Evolutionary conservation across 2,797 vertebrate genomes (phyloP).

Genomic region (Pangasius sanitwongsei): DNA sequence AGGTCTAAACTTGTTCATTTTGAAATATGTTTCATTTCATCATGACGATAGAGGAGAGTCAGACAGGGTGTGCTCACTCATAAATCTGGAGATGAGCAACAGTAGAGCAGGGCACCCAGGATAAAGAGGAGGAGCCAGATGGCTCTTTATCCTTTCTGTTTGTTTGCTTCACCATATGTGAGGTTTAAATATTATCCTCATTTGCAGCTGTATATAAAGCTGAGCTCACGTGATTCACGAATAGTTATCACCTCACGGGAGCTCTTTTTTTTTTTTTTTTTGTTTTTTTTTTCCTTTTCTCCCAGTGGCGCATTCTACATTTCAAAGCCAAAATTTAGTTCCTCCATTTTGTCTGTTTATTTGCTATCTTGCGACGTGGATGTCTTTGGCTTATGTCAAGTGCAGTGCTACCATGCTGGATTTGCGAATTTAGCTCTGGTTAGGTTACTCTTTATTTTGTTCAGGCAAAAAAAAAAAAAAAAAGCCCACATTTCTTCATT

Average conservation of each 20-base stretch:
- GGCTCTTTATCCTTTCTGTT: neutral
- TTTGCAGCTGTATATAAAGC: neutral
- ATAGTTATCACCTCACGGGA: neutral
- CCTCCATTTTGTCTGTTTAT: neutral
- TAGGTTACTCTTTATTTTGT: neutral
- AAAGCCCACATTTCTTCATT: neutral
- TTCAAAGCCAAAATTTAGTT: too few species aligned
- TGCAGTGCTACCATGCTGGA: neutral
- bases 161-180: conserved; percentile 22
- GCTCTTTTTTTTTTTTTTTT: neutral
- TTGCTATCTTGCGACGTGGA: neutral
- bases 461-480: neutral
- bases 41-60: conserved; percentile 15
- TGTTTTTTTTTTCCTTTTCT: too few species aligned
- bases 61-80: conserved; percentile 16
- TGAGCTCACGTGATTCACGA: neutral
- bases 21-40: conserved; percentile 35
- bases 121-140: neutral
- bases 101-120: neutral
- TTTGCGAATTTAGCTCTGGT: neutral
- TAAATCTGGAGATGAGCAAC: conserved; percentile 20
- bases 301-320: neutral
- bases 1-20: conserved; percentile 25
- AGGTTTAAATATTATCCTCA: neutral
- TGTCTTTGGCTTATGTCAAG: neutral